These are phyloP conservation scores for Eugnorisma glareosa DNA, from an alignment of 2,888 invertebrate genomes.

Conservation along the genomic window DNA sequence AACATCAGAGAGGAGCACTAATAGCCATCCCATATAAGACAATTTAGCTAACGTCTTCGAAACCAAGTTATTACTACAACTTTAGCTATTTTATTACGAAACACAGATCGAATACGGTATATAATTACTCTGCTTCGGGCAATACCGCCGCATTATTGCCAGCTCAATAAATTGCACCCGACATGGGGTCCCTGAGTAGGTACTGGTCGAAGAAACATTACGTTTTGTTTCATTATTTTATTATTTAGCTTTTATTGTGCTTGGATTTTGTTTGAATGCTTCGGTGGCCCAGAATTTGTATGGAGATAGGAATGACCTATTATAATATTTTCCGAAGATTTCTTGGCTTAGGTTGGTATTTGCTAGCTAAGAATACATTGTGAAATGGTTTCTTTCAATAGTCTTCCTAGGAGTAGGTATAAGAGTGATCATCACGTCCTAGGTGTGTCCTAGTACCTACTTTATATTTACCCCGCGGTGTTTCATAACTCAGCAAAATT, in stretches of 20 bases:
- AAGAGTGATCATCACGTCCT: neutral
- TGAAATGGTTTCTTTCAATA: neutral
- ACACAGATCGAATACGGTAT: conserved; percentile 47
- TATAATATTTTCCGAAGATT: neutral
- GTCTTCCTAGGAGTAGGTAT: neutral
- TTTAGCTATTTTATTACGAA: conserved; percentile 50
- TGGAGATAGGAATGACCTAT: neutral
- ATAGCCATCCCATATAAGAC: conserved; percentile 21
- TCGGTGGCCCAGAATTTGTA: conserved; percentile 15
- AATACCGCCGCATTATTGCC: conserved; percentile 42
- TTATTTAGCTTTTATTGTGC: conserved; percentile 20
- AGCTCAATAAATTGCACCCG: conserved; percentile 61
- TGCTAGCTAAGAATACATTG: neutral
- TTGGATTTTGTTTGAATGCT: conserved; percentile 13
- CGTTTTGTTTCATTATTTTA: conserved; percentile 29
- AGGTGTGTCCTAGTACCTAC: no score
- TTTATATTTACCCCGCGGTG: neutral
- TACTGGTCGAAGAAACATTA: conserved; percentile 47
- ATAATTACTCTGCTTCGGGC: conserved; percentile 57
- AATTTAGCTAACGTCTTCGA: conserved; percentile 20
- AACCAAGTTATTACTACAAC: conserved; percentile 31
- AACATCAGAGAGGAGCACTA: neutral
- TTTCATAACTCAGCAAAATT: neutral
- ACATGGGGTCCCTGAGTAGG: conserved; percentile 59
- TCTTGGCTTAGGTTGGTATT: neutral